A percentile compares a stretch with the other conserved stretches of the same genome.
Conservation (phyloP, 2,888 invertebrate genomes). For the Leptopilina drosophilae region DNA sequence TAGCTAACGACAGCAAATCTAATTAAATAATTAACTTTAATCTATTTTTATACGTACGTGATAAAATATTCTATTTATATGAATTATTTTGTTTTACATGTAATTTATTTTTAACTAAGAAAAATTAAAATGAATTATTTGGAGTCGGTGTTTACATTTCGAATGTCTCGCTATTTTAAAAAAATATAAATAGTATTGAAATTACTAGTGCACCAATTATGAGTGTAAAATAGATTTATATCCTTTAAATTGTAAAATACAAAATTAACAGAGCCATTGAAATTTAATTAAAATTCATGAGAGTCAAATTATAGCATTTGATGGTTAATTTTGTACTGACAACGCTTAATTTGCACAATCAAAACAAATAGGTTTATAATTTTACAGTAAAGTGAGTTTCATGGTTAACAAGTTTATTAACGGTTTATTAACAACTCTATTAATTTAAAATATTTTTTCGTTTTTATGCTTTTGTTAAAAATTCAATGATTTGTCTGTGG, state of each 20-base stretch:
- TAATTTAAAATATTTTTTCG: not conserved
- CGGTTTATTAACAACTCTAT: not conserved
- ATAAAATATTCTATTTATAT: too few relatives aligned
- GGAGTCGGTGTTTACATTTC: too few relatives aligned
- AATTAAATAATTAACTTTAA: too few relatives aligned
- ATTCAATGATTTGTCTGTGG: too few relatives aligned
- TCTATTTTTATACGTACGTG: too few relatives aligned
- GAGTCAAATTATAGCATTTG: slow-evolving; percentile 1
- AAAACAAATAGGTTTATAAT: slow-evolving; percentile 1
- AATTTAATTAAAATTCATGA: slow-evolving; percentile 20
- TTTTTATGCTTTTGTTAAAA: too few relatives aligned
- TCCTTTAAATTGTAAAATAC: not conserved
- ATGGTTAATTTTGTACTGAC: slow-evolving; percentile 26
- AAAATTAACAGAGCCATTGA: slow-evolving; percentile 5
- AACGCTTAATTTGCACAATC: not conserved
- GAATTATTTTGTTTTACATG: too few relatives aligned
- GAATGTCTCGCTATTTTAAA: not conserved
- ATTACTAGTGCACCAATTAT: not conserved
- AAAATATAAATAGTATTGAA: not conserved
- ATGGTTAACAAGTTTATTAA: not conserved
- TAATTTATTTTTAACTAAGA: too few relatives aligned
- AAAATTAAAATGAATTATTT: too few relatives aligned
- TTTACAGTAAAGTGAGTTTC: not conserved
- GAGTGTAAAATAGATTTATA: not conserved
- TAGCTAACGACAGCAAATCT: too few relatives aligned